These are phyloP conservation scores for Xiphophorus couchianus DNA, from an alignment of 2,113 vertebrate species.

Conservation along the genomic window DNA sequence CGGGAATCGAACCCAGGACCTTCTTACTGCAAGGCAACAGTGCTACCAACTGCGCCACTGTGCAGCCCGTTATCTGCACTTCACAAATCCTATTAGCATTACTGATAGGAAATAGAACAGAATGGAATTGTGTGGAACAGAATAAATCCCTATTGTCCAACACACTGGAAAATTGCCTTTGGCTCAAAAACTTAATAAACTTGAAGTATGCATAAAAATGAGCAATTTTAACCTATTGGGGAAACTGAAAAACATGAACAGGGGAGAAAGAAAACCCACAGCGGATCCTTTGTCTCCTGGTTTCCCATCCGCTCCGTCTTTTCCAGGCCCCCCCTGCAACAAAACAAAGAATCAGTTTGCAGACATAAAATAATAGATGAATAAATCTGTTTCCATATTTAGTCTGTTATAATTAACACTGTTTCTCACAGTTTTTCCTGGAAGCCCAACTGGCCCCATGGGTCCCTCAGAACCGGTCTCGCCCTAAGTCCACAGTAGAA, in stretches of 20 bases:
- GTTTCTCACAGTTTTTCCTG: conserved; percentile 78
- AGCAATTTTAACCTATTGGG: background rate
- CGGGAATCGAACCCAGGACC: no score
- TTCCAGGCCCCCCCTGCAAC: conserved; percentile 74
- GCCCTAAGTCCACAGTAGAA: conserved; percentile 66
- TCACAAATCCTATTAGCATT: background rate
- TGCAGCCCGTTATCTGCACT: background rate
- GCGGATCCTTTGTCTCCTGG: conserved; percentile 76
- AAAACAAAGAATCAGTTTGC: background rate
- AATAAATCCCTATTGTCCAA: background rate
- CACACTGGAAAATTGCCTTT: background rate
- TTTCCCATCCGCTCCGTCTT: conserved; percentile 74
- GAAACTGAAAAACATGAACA: background rate
- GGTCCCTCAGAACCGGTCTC: conserved; percentile 72
- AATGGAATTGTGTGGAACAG: background rate
- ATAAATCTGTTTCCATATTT: background rate
- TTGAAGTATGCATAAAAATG: background rate
- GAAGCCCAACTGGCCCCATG: conserved; percentile 72
- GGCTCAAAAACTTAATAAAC: background rate
- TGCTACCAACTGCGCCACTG: no score
- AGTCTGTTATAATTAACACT: background rate
- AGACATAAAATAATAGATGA: background rate
- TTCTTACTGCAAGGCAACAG: no score
- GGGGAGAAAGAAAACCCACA: conserved; percentile 56
- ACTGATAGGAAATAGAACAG: background rate